Evolutionary conservation across 1,140 invertebrate species (phyloP).

Genomic region (Drosophila rufa): DNA sequence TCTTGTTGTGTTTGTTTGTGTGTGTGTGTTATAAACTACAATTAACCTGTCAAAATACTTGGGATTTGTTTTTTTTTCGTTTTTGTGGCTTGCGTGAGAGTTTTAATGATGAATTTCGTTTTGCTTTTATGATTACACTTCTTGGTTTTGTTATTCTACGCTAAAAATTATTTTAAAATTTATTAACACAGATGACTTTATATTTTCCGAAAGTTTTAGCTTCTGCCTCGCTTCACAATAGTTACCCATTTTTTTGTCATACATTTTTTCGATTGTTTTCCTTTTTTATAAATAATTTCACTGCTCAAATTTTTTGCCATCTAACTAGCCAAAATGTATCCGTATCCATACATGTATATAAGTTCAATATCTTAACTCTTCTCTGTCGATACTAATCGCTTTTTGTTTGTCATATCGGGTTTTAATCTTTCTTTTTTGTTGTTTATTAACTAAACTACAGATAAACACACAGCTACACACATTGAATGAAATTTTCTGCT

Average conservation of each 20-base stretch:
- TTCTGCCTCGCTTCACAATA: conserved; percentile 38
- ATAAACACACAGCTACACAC: conserved; percentile 55
- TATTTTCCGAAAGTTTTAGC: conserved; percentile 73
- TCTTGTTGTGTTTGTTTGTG: conserved; percentile 49
- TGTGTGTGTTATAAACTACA: conserved; percentile 40
- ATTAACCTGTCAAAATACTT: conserved; percentile 66
- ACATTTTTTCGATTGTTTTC: conserved; percentile 32
- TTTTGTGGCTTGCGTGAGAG: conserved; percentile 32
- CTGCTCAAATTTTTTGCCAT: conserved; percentile 46
- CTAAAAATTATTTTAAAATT: conserved; percentile 83
- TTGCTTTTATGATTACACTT: conserved; percentile 47
- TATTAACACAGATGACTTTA: conserved; percentile 85
- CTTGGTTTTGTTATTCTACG: conserved; percentile 68
- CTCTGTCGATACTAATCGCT: conserved; percentile 19
- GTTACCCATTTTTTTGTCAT: conserved; percentile 55
- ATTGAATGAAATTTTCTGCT: conserved; percentile 52
- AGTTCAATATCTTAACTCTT: conserved; percentile 24
- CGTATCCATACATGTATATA: conserved; percentile 21
- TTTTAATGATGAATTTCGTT: conserved; percentile 39
- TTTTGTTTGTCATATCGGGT: conserved; percentile 41
- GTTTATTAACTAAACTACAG: conserved; percentile 57
- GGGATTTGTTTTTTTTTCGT: conserved; percentile 7
- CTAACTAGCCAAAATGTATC: conserved; percentile 45
- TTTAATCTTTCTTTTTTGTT: conserved; percentile 34
- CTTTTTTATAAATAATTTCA: conserved; percentile 53